Percentiles rank a stretch among this genome's conserved stretches.
These are phyloP conservation scores for Uria aalge DNA, from an alignment of 2,113 vertebrate genomes.

Conservation along the genomic window DNA sequence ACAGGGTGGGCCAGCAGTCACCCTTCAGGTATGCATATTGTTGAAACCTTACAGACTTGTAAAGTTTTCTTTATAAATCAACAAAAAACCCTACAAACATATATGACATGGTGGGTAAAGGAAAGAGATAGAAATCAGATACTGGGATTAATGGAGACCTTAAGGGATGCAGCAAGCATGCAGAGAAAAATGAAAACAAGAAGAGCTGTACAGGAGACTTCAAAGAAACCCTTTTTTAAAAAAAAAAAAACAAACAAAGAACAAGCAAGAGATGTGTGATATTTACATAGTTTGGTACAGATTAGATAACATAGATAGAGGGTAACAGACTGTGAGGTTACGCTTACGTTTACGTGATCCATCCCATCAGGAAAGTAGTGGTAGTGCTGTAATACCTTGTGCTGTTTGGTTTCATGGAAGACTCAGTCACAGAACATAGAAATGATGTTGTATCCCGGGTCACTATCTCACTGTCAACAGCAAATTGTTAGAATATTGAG, in stretches of 20 bases:
- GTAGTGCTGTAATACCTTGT: background rate
- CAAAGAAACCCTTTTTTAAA: fast-evolving
- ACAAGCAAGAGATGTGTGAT: background rate
- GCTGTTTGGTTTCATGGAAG: background rate
- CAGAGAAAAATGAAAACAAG: background rate
- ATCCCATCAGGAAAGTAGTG: background rate
- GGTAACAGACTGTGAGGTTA: background rate
- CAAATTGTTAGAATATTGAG: background rate
- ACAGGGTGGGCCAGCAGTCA: background rate
- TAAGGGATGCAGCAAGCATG: background rate
- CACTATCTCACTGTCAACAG: background rate
- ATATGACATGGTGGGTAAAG: background rate
- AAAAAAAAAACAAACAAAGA: background rate
- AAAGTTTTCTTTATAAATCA: background rate
- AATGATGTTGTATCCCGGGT: background rate
- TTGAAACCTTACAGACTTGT: background rate
- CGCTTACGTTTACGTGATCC: background rate
- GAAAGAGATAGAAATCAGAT: background rate
- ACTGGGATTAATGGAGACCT: background rate
- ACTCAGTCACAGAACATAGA: background rate
- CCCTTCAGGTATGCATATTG: background rate
- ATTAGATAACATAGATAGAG: background rate
- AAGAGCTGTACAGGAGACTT: background rate
- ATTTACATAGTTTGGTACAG: background rate
- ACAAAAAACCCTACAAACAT: background rate